Evolutionary conservation across 1,140 invertebrate species (phyloP), one percentile per base, ranked within the genome.

Genomic region (Drosophila nebulosa): DNA sequence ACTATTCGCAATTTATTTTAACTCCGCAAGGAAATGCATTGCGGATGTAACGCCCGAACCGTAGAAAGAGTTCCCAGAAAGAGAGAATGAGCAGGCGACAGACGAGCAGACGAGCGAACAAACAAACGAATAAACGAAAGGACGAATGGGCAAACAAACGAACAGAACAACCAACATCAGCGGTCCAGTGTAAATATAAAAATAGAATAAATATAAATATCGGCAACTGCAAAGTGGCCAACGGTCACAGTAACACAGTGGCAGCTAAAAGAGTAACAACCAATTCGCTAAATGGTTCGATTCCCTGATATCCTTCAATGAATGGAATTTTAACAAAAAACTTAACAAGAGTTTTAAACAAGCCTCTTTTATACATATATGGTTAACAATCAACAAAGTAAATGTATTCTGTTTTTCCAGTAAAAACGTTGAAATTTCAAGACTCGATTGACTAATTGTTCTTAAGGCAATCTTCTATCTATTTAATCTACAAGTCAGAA

Each of bases 1-100:
- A 89, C 86, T 89, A 89, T 89, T 89, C 81, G 80, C 86, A 89
- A 89, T 89, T 89, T 89, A 89, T 89, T 89, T 89, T 89, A 89
- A 89, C 83, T 89, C 86, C 86, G 69, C 86, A 89, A 89, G 86
- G 86, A 89, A 89, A 89, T 89, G 80, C 85, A 89, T 81, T 85
- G 85, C 85, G 85, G 85, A 89, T 89, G 85, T 79, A 78, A 89
- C 85, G 68, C 60, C 12, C 72, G 51, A 60, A 55, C 30, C 59
- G 69, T 73, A 75, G 73, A 71, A 78, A 85, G 80, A 85, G 81
- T 86, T 85, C 67, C 81, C 84, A 85, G 76, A 65, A 81, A 86
- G 80, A 85, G 76, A 65, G 86, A 86, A 78, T 78, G 74, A 74
- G 61, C 66, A 75, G 74, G 57, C 72, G 72, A 75, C 72, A 75